Conservation (phyloP, 1,140 invertebrate genomes). For the Drusus annulatus region DNA sequence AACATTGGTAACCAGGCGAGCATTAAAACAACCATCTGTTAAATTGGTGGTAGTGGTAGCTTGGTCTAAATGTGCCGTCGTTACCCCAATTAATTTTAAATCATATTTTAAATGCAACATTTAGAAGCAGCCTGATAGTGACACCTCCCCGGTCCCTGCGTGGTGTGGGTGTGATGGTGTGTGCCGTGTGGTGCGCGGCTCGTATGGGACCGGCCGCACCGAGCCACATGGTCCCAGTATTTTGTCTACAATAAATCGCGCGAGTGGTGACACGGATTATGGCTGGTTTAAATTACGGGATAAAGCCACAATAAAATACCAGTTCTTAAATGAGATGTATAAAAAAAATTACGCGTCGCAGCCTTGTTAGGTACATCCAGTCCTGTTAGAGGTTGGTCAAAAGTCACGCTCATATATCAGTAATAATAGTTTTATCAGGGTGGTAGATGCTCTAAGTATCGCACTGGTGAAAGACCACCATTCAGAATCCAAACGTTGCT, state of each 20-base stretch:
- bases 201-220: too few relatives aligned
- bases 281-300: constrained; percentile 60
- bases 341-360: constrained; percentile 48
- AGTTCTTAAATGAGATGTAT: constrained; percentile 59
- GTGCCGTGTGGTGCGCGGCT: too few relatives aligned
- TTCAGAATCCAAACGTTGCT: too few relatives aligned
- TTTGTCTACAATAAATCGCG: constrained; percentile 58
- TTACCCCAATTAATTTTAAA: constrained; percentile 15
- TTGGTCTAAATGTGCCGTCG: not conserved
- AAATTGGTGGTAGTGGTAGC: not conserved
- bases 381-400: too few relatives aligned
- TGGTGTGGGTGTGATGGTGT: too few relatives aligned
- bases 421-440: too few relatives aligned
- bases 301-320: constrained; percentile 59
- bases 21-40: too few relatives aligned
- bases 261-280: constrained; percentile 59
- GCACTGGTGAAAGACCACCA: too few relatives aligned
- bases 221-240: constrained; percentile 26
- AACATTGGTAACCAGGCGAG: too few relatives aligned
- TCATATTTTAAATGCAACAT: constrained; percentile 14
- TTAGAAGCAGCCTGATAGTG: not conserved
- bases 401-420: too few relatives aligned
- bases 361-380: constrained; percentile 14
- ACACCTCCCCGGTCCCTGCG: too few relatives aligned
- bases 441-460: too few relatives aligned